Conservation (phyloP, 2,888 invertebrate species). For the Hirtodrosophila alboralis region DNA sequence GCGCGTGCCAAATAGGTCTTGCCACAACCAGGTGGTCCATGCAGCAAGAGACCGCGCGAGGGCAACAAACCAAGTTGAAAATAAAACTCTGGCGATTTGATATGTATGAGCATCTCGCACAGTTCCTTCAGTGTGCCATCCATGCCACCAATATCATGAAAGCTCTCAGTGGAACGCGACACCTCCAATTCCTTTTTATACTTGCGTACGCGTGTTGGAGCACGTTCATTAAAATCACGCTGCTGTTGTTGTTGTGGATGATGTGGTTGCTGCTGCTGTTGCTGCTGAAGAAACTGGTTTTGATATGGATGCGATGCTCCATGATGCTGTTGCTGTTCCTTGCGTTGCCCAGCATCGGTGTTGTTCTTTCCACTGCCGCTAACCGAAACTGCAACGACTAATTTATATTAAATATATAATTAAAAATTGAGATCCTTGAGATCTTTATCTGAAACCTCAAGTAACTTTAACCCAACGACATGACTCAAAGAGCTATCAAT, state of each 20-base stretch:
- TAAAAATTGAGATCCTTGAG: no score
- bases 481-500: no score
- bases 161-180: constrained; percentile 51
- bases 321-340: constrained; percentile 29
- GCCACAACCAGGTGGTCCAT: constrained; percentile 98
- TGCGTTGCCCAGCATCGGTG: constrained; percentile 30
- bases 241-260: constrained; percentile 19
- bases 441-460: no score
- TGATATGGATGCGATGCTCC: constrained; percentile 12
- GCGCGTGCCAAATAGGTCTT: constrained; percentile 93
- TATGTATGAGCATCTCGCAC: constrained; percentile 91
- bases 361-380: constrained; percentile 17
- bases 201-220: constrained; percentile 62
- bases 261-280: constrained; percentile 10
- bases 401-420: no score
- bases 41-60: constrained; percentile 95
- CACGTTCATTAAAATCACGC: constrained; percentile 18
- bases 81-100: constrained; percentile 96
- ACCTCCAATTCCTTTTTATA: constrained; percentile 78
- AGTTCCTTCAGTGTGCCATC: constrained; percentile 89
- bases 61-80: constrained; percentile 92
- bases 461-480: no score
- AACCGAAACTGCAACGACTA: constrained; percentile 25
- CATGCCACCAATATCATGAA: constrained; percentile 91
- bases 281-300: constrained; percentile 10